These are phyloP conservation scores for Notechis scutatus DNA, from an alignment of 2,113 vertebrate genomes.

Conservation along the genomic window DNA sequence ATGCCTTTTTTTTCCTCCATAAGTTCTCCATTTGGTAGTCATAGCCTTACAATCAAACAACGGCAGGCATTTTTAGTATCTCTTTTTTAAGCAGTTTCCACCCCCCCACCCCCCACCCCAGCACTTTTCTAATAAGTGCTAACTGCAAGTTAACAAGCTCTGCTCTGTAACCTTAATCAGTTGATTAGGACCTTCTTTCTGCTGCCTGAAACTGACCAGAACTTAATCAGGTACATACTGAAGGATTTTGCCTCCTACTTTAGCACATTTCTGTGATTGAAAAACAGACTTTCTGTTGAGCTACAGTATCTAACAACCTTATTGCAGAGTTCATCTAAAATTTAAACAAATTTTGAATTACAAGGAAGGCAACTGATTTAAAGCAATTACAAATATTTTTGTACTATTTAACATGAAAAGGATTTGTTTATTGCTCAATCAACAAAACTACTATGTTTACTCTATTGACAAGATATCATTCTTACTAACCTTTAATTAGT, in stretches of 20 bases:
- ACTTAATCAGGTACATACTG: neutral
- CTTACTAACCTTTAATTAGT: slow-evolving; percentile 18
- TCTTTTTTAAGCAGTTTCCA: neutral
- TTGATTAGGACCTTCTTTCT: neutral
- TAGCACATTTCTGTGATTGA: neutral
- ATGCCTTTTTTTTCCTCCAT: neutral
- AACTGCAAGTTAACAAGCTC: neutral
- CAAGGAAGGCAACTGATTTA: neutral
- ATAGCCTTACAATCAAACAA: neutral
- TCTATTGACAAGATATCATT: neutral
- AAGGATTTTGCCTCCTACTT: neutral
- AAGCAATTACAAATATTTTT: neutral
- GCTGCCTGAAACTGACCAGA: neutral
- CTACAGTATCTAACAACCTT: neutral
- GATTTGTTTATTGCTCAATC: accelerated
- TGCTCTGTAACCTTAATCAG: neutral
- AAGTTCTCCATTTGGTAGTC: neutral
- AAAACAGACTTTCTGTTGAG: neutral
- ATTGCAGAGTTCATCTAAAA: neutral
- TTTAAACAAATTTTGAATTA: neutral
- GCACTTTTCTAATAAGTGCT: neutral
- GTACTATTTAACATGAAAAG: accelerated
- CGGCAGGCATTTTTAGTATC: neutral
- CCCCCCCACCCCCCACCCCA: neutral
- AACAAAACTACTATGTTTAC: neutral